Evolutionary conservation across 2,888 invertebrate genomes (phyloP), one percentile per base, ranked within the genome.

Genomic region (Cancer borealis): DNA sequence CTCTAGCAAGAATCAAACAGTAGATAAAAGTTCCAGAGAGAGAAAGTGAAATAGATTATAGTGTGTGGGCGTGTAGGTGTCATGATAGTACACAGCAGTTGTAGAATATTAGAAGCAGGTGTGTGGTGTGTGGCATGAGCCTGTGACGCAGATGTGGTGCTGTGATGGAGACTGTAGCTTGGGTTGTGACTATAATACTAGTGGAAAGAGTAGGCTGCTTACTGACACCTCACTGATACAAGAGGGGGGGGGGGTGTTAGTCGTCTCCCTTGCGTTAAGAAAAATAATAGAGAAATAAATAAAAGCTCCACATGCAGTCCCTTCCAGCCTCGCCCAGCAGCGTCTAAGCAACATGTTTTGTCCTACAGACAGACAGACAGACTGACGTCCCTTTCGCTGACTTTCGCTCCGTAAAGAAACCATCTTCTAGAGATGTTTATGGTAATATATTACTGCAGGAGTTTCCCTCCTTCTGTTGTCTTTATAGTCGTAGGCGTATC

Each of bases 381-480:
- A 84, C 84, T 39, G 84, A 39, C 84, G 84, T 39, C 84, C 84
- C 84, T 84, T 84, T 84, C 84, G 84, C 84, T 39, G 84, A 84
- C 84, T 84, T 84, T 84, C 84, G 14, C 39, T 39, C 84, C 84
- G 84, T 84, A 84, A 4, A 39, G 39, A 84, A 84, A 84, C 14
- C 79, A 1, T 84, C 39, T 39, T 3, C 4, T 17, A 12, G 17
- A 30, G 84, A 30, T 84, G 39, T 84, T 30, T 39, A 84, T 39
- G 39, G 84, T 84, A 84, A 84, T 14, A 39, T n/a, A 39, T 12
- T 21, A 3, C 84, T 84, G 84, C 39, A 39, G 3, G 84, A 39
- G 84, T 84, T 39, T 84, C 84, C 84, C 30, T 10, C 39, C 39
- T 30, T 84, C 39, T 84, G 84, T 30, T 84, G 30, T 30, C 14